These are phyloP conservation scores for Cerastis rubricosa DNA, from an alignment of 2,888 invertebrate genomes.

Conservation along the genomic window DNA sequence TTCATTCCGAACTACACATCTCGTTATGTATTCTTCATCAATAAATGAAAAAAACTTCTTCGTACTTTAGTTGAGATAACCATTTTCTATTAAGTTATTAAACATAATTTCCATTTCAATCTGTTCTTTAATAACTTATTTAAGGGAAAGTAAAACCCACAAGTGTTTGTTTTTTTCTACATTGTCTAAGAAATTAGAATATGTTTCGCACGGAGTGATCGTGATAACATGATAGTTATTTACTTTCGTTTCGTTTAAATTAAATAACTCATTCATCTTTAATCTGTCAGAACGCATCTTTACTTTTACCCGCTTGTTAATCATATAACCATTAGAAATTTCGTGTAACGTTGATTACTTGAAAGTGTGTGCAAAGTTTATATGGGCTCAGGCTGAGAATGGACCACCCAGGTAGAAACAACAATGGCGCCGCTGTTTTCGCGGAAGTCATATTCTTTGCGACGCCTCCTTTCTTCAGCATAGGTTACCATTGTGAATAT, in stretches of 20 bases:
- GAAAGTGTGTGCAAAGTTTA: conserved; percentile 56
- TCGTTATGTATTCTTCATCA: conserved; percentile 14
- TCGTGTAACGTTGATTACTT: conserved; percentile 59
- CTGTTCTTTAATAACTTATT: conserved; percentile 34
- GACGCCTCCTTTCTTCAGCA: background rate
- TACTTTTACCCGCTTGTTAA: conserved; percentile 66
- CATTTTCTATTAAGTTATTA: conserved; percentile 5
- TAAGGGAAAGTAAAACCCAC: conserved; percentile 70
- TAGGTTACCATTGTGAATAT: conserved; percentile 2
- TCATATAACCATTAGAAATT: conserved; percentile 69
- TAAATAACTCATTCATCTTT: conserved; percentile 78
- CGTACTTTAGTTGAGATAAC: conserved; percentile 12
- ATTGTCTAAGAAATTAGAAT: conserved; percentile 69
- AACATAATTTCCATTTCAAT: conserved; percentile 27
- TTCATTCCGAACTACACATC: conserved; percentile 31
- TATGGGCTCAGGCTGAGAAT: conserved; percentile 33
- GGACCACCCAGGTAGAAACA: conserved; percentile 38
- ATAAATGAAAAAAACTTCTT: conserved; percentile 20
- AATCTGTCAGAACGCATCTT: conserved; percentile 64
- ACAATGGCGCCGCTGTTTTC: conserved; percentile 31
- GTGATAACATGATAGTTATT: conserved; percentile 56
- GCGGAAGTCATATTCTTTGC: conserved; percentile 29
- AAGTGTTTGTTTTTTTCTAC: conserved; percentile 64
- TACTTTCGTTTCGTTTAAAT: conserved; percentile 76
- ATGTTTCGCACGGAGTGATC: conserved; percentile 76